These are phyloP conservation scores for Heptranchias perlo DNA, from an alignment of 2,113 vertebrate species.

Conservation along the genomic window DNA sequence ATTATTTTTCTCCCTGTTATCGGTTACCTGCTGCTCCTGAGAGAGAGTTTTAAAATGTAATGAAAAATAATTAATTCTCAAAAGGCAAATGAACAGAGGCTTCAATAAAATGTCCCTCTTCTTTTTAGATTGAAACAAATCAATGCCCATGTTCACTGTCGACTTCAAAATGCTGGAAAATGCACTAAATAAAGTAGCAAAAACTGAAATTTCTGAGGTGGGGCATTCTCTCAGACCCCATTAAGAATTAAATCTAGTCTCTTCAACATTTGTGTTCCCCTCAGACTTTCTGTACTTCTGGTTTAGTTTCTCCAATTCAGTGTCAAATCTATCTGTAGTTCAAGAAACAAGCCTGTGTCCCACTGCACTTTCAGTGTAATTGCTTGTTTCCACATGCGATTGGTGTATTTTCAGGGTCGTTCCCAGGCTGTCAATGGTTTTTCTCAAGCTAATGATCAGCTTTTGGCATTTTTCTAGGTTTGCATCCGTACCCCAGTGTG, in stretches of 20 bases:
- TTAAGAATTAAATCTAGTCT: not conserved
- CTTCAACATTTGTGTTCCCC: not conserved
- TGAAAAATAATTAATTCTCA: not conserved
- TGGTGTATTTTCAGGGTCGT: not conserved
- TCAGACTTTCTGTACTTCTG: not conserved
- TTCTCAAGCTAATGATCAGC: not conserved
- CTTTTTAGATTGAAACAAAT: not conserved
- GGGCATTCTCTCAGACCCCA: not conserved
- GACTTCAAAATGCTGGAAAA: not conserved
- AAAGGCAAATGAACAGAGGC: not conserved
- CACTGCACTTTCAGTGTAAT: not conserved
- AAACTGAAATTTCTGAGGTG: no score
- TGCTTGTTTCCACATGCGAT: not conserved
- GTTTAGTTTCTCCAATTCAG: not conserved
- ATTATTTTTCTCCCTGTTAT: not conserved
- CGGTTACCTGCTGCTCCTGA: not conserved
- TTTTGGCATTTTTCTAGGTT: no score
- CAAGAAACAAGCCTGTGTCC: not conserved
- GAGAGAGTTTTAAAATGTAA: not conserved
- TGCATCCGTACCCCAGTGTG: not conserved
- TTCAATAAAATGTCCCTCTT: not conserved
- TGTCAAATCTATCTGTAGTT: not conserved
- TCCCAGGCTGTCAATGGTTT: not conserved
- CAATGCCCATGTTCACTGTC: not conserved
- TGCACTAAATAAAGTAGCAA: not conserved